Evolutionary conservation across 2,113 vertebrate genomes (phyloP).

Genomic region (Ovis aries): ARS-UI_Ramb_v3.0 NC_056054.1:150699001-150699500

Average conservation of each 20-base stretch:
- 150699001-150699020: conserved; percentile 75
- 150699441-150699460: too few relatives aligned
- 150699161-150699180: conserved; percentile 71
- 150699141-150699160: conserved; percentile 63
- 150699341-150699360: conserved; percentile 42
- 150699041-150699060: conserved; percentile 81
- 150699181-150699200: not conserved
- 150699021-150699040: conserved; percentile 78
- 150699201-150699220: conserved; percentile 54
- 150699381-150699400: conserved; percentile 43
- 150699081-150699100: conserved; percentile 68
- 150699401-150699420: conserved; percentile 49
- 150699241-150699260: conserved; percentile 53
- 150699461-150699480: too few relatives aligned
- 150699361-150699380: conserved; percentile 38
- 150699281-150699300: conserved; percentile 61
- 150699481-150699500: too few relatives aligned
- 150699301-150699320: not conserved
- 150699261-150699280: conserved; percentile 43
- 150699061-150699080: conserved; percentile 76
- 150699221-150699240: conserved; percentile 53
- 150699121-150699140: conserved; percentile 76
- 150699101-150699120: conserved; percentile 62
- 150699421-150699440: too few relatives aligned
- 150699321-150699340: conserved; percentile 52